Evolutionary conservation across 2,888 invertebrate species (phyloP), one percentile per base, ranked within the genome.

Genomic region (Zeuzera pyrina): DNA sequence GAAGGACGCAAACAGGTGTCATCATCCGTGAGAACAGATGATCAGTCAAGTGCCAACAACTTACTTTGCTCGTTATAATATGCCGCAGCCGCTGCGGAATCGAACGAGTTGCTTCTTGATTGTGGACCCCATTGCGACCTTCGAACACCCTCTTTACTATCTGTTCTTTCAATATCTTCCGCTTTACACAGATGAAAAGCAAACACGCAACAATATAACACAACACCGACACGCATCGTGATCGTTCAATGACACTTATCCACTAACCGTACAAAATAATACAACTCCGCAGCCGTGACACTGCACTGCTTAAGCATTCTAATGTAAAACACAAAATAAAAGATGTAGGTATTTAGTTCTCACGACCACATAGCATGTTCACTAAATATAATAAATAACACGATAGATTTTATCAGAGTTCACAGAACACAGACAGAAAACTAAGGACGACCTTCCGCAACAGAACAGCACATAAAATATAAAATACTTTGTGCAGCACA

Each of bases 161-260:
- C 83, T 68, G 74, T 77, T 66, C 66, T 77, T 49, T 79, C 79
- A 48, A 64, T 69, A 68, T 81, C 81, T 44, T 81, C 71, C 39
- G 68, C 79, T 67, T 71, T 73, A 55, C 78, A 77, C 57, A 81
- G 52, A 65, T 81, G 79, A 62, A 81, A 62, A 57, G 67, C 74
- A 55, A 77, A 72, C 63, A 83, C 74, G 73, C 79, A 83, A 78
- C 78, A 81, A 72, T 78, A 83, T 46, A 83, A 65, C 61, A 78
- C 66, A 60, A 79, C 65, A 73, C 72, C 74, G 69, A 81, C 68
- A 77, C 78, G 81, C 83, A 83, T 83, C 65, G 74, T 83, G 72
- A 77, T 70, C 62, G 64, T 50, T 61, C 63, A 68, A 74, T 76
- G 68, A 72, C 76, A 78, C 69, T 38, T 73, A 52, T 59, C 53